Percentiles rank a stretch among this genome's conserved stretches.
Evolutionary conservation across 2,113 vertebrate genomes (phyloP).

Genomic region (Alligator mississippiensis): DNA sequence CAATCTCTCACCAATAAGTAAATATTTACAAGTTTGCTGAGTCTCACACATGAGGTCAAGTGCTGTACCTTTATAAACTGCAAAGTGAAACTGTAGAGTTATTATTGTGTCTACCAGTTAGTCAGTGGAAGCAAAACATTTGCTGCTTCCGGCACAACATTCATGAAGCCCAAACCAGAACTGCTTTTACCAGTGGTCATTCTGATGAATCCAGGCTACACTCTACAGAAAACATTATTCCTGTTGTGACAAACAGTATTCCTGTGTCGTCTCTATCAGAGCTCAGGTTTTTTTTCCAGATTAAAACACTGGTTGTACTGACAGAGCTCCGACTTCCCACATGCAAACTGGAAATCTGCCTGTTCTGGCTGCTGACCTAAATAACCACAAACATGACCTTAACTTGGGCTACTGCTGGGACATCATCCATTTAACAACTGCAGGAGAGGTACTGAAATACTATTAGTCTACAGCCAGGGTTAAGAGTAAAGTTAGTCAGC

Average conservation of each 20-base stretch:
- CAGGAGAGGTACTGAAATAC: no score
- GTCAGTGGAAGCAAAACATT: background rate
- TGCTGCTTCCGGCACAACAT: background rate
- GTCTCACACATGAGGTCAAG: background rate
- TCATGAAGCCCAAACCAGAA: background rate
- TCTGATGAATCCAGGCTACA: background rate
- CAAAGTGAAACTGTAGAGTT: background rate
- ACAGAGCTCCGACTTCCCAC: background rate
- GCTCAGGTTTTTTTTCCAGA: background rate
- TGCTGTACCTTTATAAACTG: background rate
- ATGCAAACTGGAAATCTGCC: background rate
- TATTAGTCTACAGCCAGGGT: background rate
- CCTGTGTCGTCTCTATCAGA: background rate
- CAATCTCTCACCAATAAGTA: background rate
- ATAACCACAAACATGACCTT: no score
- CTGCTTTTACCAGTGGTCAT: no score
- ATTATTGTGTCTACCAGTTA: background rate
- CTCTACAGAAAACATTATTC: background rate
- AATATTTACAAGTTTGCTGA: background rate
- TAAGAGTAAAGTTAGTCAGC: background rate
- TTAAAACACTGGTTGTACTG: background rate
- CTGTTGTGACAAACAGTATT: background rate
- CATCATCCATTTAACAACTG: background rate
- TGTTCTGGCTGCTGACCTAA: background rate
- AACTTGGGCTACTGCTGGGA: background rate